Evolutionary conservation across 2,113 vertebrate genomes (phyloP).

Genomic region (Raphicerus campestris): DNA sequence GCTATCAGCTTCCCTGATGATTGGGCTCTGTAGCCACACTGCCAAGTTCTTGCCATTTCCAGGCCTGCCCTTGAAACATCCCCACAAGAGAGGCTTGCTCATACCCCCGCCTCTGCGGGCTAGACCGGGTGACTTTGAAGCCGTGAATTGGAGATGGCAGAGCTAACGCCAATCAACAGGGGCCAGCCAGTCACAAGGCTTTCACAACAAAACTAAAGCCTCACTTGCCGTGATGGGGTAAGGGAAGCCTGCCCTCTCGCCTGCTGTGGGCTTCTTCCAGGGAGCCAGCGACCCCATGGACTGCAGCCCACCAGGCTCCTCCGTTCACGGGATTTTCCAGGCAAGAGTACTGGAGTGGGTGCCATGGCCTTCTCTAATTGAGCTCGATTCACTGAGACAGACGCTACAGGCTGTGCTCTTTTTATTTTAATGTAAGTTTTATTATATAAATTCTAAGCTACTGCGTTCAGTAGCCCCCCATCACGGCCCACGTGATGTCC

Average conservation of each 20-base stretch:
- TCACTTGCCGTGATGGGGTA: background rate
- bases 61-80: too few species aligned
- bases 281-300: background rate
- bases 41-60: background rate
- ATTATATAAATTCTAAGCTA: background rate
- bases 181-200: background rate
- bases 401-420: background rate
- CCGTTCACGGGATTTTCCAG: too few species aligned
- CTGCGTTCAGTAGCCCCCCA: too few species aligned
- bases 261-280: too few species aligned
- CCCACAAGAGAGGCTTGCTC: too few species aligned
- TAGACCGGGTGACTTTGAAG: background rate
- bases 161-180: background rate
- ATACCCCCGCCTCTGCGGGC: background rate
- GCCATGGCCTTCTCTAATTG: too few species aligned
- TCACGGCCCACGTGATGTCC: rapidly evolving
- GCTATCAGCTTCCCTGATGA: background rate
- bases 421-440: background rate
- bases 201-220: background rate
- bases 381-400: background rate
- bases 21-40: background rate
- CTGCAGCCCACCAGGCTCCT: too few species aligned
- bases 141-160: background rate
- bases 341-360: too few species aligned
- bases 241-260: rapidly evolving